phyloP scores from a whole-genome alignment of 2,797 vertebrate genomes.

The Cuculus canorus region DNA sequence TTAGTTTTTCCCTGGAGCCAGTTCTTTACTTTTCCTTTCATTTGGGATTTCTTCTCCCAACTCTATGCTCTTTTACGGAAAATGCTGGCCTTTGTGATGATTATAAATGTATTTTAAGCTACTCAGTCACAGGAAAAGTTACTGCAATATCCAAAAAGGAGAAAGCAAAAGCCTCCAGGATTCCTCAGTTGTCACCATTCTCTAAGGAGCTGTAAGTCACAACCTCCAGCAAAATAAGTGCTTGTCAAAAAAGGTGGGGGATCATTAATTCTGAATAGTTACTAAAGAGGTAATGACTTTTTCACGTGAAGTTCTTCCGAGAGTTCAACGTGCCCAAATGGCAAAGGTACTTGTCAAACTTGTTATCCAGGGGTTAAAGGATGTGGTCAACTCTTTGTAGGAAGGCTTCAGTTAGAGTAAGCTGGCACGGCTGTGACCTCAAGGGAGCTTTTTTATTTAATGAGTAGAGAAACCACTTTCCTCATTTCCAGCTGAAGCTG shows the following conservation, averaged over 20 bases:
- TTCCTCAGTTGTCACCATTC: neutral
- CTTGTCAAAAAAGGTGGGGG: neutral
- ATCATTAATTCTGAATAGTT: neutral
- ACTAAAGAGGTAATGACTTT: constrained; percentile 25
- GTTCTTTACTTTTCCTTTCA: neutral
- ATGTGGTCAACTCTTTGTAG: neutral
- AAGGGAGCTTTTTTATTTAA: neutral
- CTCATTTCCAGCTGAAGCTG: neutral
- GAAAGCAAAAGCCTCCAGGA: neutral
- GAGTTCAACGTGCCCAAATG: neutral
- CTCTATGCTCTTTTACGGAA: neutral
- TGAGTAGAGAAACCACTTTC: neutral
- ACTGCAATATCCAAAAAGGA: neutral
- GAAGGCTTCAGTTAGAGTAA: neutral
- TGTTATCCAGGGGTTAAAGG: neutral
- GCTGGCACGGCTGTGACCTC: neutral
- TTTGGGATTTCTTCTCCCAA: neutral
- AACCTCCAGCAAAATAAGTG: neutral
- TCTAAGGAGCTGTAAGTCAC: neutral
- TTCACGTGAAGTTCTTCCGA: neutral
- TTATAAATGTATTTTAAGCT: neutral
- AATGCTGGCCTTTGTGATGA: neutral
- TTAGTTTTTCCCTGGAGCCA: neutral
- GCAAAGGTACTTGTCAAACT: constrained; percentile 1
- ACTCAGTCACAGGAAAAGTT: neutral